phyloP scores from a whole-genome alignment of 1,140 invertebrate species.

The Stegodyphus dumicola region DNA sequence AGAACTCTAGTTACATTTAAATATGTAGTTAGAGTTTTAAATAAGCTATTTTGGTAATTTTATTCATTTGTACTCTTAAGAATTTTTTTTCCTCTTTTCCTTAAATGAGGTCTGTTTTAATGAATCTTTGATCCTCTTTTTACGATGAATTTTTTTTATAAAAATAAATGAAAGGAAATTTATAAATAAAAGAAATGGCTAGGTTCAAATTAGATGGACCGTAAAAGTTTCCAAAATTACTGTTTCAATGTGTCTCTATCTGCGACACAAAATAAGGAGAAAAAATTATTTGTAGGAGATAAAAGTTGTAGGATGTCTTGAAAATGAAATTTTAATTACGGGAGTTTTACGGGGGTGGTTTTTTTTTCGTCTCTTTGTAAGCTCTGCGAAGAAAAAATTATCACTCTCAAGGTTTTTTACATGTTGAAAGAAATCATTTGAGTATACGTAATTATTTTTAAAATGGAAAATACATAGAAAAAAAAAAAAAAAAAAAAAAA shows the following conservation, averaged over 20 bases:
- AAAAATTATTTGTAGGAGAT: conserved; percentile 9
- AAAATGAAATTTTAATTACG: conserved; percentile 46
- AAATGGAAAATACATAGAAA: neutral
- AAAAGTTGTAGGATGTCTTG: conserved; percentile 5
- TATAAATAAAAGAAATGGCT: conserved; percentile 48
- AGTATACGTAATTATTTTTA: conserved; percentile 34
- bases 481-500: neutral
- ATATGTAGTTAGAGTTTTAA: no score
- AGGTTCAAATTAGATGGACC: conserved; percentile 33
- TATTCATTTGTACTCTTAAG: no score
- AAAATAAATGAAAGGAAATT: conserved; percentile 35
- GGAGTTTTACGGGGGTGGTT: neutral
- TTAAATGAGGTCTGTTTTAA: conserved; percentile 26
- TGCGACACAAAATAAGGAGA: neutral
- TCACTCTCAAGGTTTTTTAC: conserved; percentile 16
- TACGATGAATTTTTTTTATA: neutral
- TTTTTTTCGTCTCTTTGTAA: neutral
- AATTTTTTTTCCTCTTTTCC: neutral
- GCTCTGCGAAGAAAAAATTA: conserved; percentile 15
- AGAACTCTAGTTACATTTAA: no score
- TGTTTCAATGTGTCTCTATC: neutral
- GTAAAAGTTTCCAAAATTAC: conserved; percentile 11
- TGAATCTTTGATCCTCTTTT: conserved; percentile 16
- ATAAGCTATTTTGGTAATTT: no score
- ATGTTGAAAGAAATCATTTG: conserved; percentile 29